phyloP scores from a whole-genome alignment of 2,888 invertebrate species.

The Salpingus planirostris region DNA sequence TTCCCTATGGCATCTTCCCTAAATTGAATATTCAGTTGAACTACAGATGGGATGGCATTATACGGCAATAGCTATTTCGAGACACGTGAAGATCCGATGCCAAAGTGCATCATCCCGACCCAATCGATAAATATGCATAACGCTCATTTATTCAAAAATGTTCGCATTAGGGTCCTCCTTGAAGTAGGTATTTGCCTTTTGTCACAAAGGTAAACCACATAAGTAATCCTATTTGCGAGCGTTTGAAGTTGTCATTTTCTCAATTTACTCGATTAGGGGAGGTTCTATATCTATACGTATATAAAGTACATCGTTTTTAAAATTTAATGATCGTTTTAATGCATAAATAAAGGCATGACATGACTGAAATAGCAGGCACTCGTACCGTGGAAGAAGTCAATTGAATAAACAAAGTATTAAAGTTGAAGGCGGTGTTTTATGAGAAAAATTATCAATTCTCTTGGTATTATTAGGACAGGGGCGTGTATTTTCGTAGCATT shows the following conservation, averaged over 20 bases:
- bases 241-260: constrained; percentile 25
- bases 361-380: too few species aligned
- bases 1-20: too few species aligned
- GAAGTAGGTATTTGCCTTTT: constrained; percentile 18
- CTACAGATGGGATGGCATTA: too few species aligned
- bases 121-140: too few species aligned
- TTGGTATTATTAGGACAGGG: neutral
- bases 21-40: too few species aligned
- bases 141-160: constrained; percentile 20
- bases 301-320: neutral
- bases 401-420: too few species aligned
- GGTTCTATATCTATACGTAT: neutral
- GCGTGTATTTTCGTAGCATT: constrained; percentile 28
- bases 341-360: constrained; percentile 13
- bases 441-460: neutral
- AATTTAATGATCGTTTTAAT: constrained; percentile 16
- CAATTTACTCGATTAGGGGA: constrained; percentile 20
- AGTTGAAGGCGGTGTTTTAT: too few species aligned
- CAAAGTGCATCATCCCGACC: too few species aligned
- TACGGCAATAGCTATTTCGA: too few species aligned
- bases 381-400: too few species aligned
- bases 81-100: too few species aligned
- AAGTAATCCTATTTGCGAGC: constrained; percentile 24
- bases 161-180: constrained; percentile 16
- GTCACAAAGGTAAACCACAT: constrained; percentile 21